Percentiles rank a stretch among this genome's conserved stretches.
These are phyloP conservation scores for Craterocephalus amniculus DNA, from an alignment of 2,797 vertebrate genomes.

Conservation along the genomic window DNA sequence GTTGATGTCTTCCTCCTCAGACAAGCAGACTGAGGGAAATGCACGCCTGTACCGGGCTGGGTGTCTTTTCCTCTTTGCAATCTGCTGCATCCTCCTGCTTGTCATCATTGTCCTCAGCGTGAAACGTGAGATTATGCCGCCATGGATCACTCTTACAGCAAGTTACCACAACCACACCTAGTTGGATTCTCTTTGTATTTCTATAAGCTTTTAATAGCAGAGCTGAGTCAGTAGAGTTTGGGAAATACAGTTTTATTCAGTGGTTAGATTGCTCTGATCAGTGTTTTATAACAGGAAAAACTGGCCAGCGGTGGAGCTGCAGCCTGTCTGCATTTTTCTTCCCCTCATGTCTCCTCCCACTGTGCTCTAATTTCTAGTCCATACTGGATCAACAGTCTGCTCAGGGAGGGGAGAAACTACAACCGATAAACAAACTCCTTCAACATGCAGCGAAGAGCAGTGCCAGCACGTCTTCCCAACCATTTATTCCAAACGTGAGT, in stretches of 20 bases:
- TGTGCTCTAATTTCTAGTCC: slow-evolving; percentile 51
- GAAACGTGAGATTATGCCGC: slow-evolving; percentile 74
- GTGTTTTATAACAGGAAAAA: slow-evolving; percentile 1
- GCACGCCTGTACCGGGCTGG: slow-evolving; percentile 49
- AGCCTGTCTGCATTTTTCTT: slow-evolving; percentile 11
- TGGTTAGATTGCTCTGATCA: slow-evolving; percentile 10
- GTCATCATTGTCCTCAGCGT: slow-evolving; percentile 51
- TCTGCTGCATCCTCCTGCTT: slow-evolving; percentile 72
- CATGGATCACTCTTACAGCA: slow-evolving; percentile 19
- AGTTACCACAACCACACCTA: background rate
- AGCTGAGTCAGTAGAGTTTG: background rate
- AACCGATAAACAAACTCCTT: accelerated
- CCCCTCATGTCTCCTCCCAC: slow-evolving; percentile 23
- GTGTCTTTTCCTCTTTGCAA: slow-evolving; percentile 57
- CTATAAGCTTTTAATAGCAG: background rate
- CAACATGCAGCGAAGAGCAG: slow-evolving; percentile 30
- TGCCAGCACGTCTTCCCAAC: slow-evolving; percentile 19
- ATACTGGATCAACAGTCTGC: slow-evolving; percentile 33
- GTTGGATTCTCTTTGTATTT: background rate
- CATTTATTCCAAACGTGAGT: slow-evolving; percentile 28
- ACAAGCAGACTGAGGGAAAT: slow-evolving; percentile 14
- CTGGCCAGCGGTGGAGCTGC: background rate
- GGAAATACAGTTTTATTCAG: background rate
- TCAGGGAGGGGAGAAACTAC: accelerated
- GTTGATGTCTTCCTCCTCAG: slow-evolving; percentile 32